Conservation (phyloP, 2,113 vertebrate genomes). For the Cephalopterus ornatus region DNA sequence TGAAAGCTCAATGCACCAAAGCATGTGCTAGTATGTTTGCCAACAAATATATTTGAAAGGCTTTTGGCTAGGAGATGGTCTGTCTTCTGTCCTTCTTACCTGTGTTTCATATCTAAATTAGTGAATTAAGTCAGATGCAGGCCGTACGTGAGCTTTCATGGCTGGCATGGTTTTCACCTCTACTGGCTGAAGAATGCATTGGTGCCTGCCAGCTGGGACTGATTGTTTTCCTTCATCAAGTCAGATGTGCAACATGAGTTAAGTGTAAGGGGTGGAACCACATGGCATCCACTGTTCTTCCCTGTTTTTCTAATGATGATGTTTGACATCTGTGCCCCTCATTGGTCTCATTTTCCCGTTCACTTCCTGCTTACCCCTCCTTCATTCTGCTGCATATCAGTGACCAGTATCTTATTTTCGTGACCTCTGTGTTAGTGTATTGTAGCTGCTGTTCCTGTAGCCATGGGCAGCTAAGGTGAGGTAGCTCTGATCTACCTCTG, state of each 20-base stretch:
- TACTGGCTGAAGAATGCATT: background rate
- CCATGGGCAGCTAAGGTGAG: background rate
- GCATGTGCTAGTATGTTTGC: background rate
- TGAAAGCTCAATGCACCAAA: background rate
- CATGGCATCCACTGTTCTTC: background rate
- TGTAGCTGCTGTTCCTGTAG: background rate
- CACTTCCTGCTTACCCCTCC: background rate
- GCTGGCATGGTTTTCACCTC: background rate
- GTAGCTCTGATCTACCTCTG: background rate
- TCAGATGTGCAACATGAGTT: background rate
- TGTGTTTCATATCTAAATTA: background rate
- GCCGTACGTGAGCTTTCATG: background rate
- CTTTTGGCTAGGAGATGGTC: background rate
- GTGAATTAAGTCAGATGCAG: background rate
- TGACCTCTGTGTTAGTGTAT: background rate
- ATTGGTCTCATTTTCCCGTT: background rate
- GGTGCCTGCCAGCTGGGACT: accelerated
- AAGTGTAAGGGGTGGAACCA: background rate
- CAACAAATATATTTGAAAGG: background rate
- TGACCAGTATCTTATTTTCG: background rate
- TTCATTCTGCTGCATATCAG: background rate
- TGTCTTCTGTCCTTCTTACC: background rate
- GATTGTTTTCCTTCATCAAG: background rate
- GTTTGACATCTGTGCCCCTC: background rate
- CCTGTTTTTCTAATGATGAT: background rate